Evolutionary conservation across 2,888 invertebrate genomes (phyloP).

Genomic region (Aplocera efformata): DNA sequence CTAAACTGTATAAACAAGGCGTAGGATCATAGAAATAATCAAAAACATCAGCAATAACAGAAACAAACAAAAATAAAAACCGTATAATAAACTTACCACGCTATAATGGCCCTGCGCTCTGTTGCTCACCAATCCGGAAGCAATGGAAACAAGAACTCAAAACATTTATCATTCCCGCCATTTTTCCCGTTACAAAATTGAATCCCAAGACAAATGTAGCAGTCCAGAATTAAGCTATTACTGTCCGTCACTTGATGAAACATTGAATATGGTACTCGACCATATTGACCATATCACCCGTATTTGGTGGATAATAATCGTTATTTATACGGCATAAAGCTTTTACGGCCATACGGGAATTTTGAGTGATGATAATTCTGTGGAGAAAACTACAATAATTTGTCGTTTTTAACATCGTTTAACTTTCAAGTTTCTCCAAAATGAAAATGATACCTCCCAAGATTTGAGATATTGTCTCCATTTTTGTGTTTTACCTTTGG

Average conservation of each 20-base stretch:
- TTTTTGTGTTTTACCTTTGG: too few relatives aligned
- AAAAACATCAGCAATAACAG: too few relatives aligned
- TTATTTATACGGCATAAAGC: conserved; percentile 19
- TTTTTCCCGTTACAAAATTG: conserved; percentile 47
- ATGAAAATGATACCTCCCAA: conserved; percentile 1
- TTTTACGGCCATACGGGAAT: conserved; percentile 15
- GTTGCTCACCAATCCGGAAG: not conserved
- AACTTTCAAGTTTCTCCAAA: conserved; percentile 14
- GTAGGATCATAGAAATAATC: too few relatives aligned
- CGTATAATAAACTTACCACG: too few relatives aligned
- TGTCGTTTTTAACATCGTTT: conserved; percentile 18
- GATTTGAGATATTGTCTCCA: too few relatives aligned
- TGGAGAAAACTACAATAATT: conserved; percentile 14
- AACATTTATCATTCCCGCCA: conserved; percentile 41
- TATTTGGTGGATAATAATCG: conserved; percentile 23
- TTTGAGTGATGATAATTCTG: conserved; percentile 23
- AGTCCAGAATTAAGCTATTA: conserved; percentile 56
- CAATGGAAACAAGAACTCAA: conserved; percentile 22
- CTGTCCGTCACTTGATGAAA: conserved; percentile 39
- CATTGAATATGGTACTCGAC: conserved; percentile 37
- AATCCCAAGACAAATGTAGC: conserved; percentile 44
- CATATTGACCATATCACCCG: conserved; percentile 30
- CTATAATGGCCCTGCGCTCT: too few relatives aligned
- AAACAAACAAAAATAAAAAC: too few relatives aligned
- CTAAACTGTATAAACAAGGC: too few relatives aligned